Percentiles rank a stretch among this genome's conserved stretches.
phyloP scores from a whole-genome alignment of 2,888 invertebrate genomes.

The Furcula furcula region DNA sequence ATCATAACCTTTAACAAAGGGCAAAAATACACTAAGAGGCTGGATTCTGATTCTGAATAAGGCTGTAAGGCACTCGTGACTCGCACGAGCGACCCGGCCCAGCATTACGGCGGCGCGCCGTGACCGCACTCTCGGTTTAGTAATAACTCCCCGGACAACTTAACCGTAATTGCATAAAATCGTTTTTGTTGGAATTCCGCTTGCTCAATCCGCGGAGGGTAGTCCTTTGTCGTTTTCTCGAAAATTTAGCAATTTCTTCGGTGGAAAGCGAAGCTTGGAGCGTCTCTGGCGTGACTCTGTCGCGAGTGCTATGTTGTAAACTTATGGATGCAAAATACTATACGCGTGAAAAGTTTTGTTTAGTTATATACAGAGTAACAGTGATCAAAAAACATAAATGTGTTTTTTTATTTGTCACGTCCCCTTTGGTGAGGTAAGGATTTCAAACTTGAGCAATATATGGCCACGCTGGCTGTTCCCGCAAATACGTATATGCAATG shows the following conservation, averaged over 20 bases:
- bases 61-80: slow-evolving; percentile 62
- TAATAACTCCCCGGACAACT: slow-evolving; percentile 71
- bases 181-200: slow-evolving; percentile 73
- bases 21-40: slow-evolving; percentile 42
- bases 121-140: slow-evolving; percentile 66
- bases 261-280: slow-evolving; percentile 19
- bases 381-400: too few species aligned
- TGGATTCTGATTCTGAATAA: slow-evolving; percentile 45
- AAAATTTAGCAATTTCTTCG: slow-evolving; percentile 52
- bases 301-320: not conserved
- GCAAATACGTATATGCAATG: too few species aligned
- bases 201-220: slow-evolving; percentile 65
- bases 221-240: slow-evolving; percentile 52
- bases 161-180: slow-evolving; percentile 76
- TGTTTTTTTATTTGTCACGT: too few species aligned
- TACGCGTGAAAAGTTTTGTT: too few species aligned
- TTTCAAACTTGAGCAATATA: too few species aligned
- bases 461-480: too few species aligned
- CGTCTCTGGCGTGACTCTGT: slow-evolving; percentile 6
- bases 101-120: slow-evolving; percentile 37
- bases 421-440: too few species aligned
- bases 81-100: slow-evolving; percentile 43
- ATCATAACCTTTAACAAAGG: slow-evolving; percentile 40
- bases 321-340: too few species aligned
- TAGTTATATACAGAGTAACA: too few species aligned